Evolutionary conservation across 2,113 vertebrate genomes (phyloP).

Genomic region (Cyrtonyx montezumae): DNA sequence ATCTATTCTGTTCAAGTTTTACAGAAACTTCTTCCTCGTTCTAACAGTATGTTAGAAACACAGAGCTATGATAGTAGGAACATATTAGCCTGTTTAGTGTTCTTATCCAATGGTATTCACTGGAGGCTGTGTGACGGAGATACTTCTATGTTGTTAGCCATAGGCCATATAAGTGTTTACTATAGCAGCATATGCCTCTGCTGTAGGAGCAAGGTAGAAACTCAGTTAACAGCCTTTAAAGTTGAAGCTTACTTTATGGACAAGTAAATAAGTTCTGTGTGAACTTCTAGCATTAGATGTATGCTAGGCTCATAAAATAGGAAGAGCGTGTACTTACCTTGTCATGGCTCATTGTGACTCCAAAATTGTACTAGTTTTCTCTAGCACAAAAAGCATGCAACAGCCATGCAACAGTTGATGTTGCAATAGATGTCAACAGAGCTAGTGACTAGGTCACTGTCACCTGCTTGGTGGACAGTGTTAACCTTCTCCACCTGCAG

Average conservation of each 20-base stretch:
- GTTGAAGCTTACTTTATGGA: neutral
- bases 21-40: neutral
- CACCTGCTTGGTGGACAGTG: neutral
- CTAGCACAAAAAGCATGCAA: neutral
- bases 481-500: neutral
- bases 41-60: neutral
- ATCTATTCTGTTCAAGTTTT: neutral
- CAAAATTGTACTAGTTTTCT: rapidly evolving
- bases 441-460: neutral
- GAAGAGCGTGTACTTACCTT: neutral
- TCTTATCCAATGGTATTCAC: neutral
- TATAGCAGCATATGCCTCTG: neutral
- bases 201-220: neutral
- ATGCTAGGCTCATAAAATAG: neutral
- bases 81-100: neutral
- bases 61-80: neutral
- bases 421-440: neutral
- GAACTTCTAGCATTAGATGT: neutral
- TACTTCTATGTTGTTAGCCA: neutral
- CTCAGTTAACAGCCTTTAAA: neutral
- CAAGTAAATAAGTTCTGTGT: neutral
- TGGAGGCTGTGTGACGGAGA: neutral
- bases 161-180: neutral
- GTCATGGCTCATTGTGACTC: neutral
- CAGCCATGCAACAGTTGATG: rapidly evolving